Evolutionary conservation across 2,797 vertebrate species (phyloP).

Genomic region (Lacerta bilineata): DNA sequence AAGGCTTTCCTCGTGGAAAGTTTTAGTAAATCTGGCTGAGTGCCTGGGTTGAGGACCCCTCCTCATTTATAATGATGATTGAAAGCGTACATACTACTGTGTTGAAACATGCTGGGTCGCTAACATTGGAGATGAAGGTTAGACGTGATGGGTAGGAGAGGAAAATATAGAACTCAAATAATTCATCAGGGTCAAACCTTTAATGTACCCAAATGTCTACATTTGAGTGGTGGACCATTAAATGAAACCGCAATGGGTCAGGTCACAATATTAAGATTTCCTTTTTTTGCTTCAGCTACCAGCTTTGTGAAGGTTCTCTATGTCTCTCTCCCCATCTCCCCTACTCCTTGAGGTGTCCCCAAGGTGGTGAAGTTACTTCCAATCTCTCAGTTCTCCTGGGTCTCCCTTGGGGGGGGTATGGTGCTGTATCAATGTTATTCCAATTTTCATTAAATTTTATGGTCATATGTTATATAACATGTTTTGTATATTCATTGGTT

Average conservation of each 20-base stretch:
- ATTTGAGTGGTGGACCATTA: constrained; percentile 57
- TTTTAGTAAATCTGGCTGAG: constrained; percentile 89
- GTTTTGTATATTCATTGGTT: neutral
- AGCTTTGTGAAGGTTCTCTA: constrained; percentile 57
- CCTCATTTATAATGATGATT: constrained; percentile 88
- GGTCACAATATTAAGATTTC: constrained; percentile 48
- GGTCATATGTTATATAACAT: neutral
- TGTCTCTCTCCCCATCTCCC: too few relatives aligned
- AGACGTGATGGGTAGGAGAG: constrained; percentile 65
- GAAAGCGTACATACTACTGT: constrained; percentile 83
- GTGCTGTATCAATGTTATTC: neutral
- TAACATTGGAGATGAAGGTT: constrained; percentile 77
- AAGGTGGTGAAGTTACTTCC: neutral
- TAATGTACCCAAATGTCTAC: constrained; percentile 53
- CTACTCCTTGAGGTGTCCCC: too few relatives aligned
- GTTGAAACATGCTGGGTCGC: constrained; percentile 88
- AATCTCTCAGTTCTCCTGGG: too few relatives aligned
- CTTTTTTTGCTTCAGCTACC: constrained; percentile 74
- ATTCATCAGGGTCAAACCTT: constrained; percentile 62
- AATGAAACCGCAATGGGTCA: constrained; percentile 33
- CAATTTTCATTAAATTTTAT: neutral
- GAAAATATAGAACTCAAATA: constrained; percentile 56
- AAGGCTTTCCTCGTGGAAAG: constrained; percentile 94
- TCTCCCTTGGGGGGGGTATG: neutral
- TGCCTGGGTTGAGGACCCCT: constrained; percentile 86